Conservation (phyloP, 2,797 vertebrate genomes). For the Poeciliopsis infans region DNA sequence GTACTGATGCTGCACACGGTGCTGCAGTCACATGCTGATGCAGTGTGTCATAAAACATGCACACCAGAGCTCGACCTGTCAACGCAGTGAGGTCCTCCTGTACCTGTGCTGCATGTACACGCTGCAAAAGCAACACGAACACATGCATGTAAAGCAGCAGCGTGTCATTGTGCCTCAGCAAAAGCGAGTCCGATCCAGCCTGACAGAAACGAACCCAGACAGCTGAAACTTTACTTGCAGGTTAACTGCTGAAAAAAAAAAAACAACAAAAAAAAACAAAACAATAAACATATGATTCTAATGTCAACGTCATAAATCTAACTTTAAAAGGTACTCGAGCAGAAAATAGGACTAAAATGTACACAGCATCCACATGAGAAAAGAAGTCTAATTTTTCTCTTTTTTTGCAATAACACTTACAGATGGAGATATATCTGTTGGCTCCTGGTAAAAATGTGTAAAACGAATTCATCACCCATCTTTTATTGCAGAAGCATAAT, state of each 20-base stretch:
- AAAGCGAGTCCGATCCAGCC: slow-evolving; percentile 29
- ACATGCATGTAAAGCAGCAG: slow-evolving; percentile 31
- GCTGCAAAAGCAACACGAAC: slow-evolving; percentile 19
- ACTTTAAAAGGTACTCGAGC: no score
- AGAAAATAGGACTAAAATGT: not conserved
- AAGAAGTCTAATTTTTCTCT: not conserved
- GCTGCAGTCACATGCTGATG: slow-evolving; percentile 68
- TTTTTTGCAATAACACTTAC: not conserved
- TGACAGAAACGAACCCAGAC: slow-evolving; percentile 34
- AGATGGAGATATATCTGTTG: not conserved
- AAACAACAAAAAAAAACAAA: no score
- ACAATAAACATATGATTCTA: not conserved
- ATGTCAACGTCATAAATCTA: not conserved
- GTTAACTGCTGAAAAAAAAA: slow-evolving; percentile 5
- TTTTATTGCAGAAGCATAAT: not conserved
- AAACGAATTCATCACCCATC: not conserved
- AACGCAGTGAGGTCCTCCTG: slow-evolving; percentile 1
- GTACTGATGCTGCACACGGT: slow-evolving; percentile 40
- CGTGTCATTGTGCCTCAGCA: slow-evolving; percentile 55
- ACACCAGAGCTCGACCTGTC: slow-evolving; percentile 7
- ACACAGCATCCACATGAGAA: not conserved
- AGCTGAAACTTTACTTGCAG: slow-evolving; percentile 29
- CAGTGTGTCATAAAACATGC: slow-evolving; percentile 37
- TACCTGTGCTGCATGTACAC: not conserved
- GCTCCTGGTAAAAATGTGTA: not conserved